These are phyloP conservation scores for Drosophila subquinaria DNA, from an alignment of 2,888 invertebrate genomes.

Conservation along the genomic window DNA sequence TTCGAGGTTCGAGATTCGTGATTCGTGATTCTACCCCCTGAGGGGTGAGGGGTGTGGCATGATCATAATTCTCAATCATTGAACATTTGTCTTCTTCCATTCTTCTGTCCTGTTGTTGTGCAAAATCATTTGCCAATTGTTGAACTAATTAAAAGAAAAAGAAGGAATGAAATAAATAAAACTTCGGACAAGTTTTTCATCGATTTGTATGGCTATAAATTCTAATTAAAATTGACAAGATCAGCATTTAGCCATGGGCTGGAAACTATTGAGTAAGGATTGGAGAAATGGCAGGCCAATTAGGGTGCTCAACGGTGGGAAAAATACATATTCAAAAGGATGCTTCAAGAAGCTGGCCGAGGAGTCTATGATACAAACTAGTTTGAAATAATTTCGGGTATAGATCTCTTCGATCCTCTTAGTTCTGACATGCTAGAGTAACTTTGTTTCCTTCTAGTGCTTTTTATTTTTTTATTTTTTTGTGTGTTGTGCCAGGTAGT, in stretches of 20 bases:
- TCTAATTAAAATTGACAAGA: slow-evolving; percentile 78
- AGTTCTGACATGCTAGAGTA: slow-evolving; percentile 26
- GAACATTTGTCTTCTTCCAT: slow-evolving; percentile 53
- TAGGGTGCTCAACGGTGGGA: slow-evolving; percentile 29
- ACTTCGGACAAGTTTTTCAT: slow-evolving; percentile 13
- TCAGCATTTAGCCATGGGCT: slow-evolving; percentile 18
- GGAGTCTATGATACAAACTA: slow-evolving; percentile 6
- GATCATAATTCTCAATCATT: slow-evolving; percentile 62
- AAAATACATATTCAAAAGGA: slow-evolving; percentile 2
- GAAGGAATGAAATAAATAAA: neutral
- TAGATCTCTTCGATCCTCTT: slow-evolving; percentile 7
- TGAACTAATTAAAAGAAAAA: slow-evolving; percentile 61
- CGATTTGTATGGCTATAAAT: slow-evolving; percentile 71
- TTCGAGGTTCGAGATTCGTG: slow-evolving; percentile 8
- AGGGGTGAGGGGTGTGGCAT: slow-evolving; percentile 31
- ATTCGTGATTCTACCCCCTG: slow-evolving; percentile 27
- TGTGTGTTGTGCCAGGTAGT: slow-evolving; percentile 65
- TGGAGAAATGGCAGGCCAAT: slow-evolving; percentile 29
- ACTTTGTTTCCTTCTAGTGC: slow-evolving; percentile 13
- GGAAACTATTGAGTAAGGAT: slow-evolving; percentile 10
- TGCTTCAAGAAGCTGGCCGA: slow-evolving; percentile 1
- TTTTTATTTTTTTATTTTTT: slow-evolving; percentile 8
- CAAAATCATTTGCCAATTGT: slow-evolving; percentile 77
- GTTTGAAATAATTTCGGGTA: slow-evolving; percentile 17
- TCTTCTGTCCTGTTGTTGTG: slow-evolving; percentile 31